Evolutionary conservation across 2,888 invertebrate genomes (phyloP).

Genomic region (Lycia hirtaria): DNA sequence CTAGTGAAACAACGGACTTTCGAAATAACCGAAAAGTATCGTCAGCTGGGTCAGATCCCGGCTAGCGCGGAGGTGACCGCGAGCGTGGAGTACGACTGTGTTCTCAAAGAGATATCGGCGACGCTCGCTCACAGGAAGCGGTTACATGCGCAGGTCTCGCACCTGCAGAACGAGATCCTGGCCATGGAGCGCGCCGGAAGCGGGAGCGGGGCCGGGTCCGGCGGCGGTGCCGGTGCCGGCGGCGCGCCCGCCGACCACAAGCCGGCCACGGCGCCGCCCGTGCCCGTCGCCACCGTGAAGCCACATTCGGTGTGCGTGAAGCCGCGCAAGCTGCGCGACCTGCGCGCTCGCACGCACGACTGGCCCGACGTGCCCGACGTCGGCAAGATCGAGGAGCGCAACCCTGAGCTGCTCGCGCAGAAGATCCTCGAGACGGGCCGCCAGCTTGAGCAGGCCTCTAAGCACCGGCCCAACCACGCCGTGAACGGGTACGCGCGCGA

Average conservation of each 20-base stretch:
- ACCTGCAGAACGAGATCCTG: slow-evolving; percentile 91
- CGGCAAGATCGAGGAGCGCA: slow-evolving; percentile 96
- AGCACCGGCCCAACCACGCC: slow-evolving; percentile 79
- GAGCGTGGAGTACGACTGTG: slow-evolving; percentile 91
- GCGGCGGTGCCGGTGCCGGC: slow-evolving; percentile 2
- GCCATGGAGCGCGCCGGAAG: slow-evolving; percentile 90
- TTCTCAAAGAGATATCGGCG: slow-evolving; percentile 94
- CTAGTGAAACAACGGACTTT: slow-evolving; percentile 90
- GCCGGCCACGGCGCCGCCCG: slow-evolving; percentile 76
- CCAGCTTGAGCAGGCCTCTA: slow-evolving; percentile 95
- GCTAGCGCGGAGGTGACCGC: slow-evolving; percentile 87
- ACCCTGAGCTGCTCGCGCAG: slow-evolving; percentile 95
- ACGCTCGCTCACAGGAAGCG: slow-evolving; percentile 94
- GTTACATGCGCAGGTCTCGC: slow-evolving; percentile 91
- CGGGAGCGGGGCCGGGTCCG: slow-evolving; percentile 47
- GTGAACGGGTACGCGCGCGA: slow-evolving; percentile 75
- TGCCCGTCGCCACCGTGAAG: slow-evolving; percentile 77
- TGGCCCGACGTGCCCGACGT: slow-evolving; percentile 97
- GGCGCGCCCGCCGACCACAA: slow-evolving; percentile 29
- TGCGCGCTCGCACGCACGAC: slow-evolving; percentile 93
- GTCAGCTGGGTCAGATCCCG: slow-evolving; percentile 82
- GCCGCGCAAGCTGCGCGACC: slow-evolving; percentile 87
- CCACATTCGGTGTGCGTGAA: slow-evolving; percentile 72
- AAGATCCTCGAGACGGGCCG: slow-evolving; percentile 95
- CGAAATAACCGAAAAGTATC: slow-evolving; percentile 90